Evolutionary conservation across 2,888 invertebrate species (phyloP).

Genomic region (Cremastobaeus sp.): DNA sequence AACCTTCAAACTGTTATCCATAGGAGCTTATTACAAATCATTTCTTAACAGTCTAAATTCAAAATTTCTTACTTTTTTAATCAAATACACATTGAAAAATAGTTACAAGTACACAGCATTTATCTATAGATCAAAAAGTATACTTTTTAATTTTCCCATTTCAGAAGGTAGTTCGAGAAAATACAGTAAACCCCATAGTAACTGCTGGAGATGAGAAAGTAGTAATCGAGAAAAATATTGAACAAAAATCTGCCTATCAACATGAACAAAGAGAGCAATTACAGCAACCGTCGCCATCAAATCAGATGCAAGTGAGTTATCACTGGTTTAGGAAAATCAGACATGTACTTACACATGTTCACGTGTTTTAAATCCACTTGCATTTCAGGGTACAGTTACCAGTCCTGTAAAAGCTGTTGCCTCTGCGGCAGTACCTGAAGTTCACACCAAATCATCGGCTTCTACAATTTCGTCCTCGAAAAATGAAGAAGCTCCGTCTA

Average conservation of each 20-base stretch:
- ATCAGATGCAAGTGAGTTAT: slow-evolving; percentile 74
- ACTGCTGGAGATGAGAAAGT: slow-evolving; percentile 13
- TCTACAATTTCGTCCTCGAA: slow-evolving; percentile 61
- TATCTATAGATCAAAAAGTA: no score
- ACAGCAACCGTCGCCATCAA: slow-evolving; percentile 43
- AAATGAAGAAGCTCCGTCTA: slow-evolving; percentile 50
- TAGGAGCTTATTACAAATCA: no score
- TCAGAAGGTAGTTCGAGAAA: slow-evolving; percentile 4
- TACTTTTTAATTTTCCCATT: neutral
- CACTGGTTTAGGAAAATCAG: slow-evolving; percentile 67
- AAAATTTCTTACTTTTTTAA: neutral
- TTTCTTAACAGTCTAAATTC: no score
- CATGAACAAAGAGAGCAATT: slow-evolving; percentile 63
- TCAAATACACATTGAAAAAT: no score
- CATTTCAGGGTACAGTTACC: slow-evolving; percentile 58
- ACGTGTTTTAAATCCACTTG: neutral
- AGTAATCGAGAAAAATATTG: slow-evolving; percentile 10
- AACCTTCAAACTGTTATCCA: no score
- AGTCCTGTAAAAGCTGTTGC: slow-evolving; percentile 52
- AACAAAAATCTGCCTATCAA: slow-evolving; percentile 21
- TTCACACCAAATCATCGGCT: slow-evolving; percentile 61
- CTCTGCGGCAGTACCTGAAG: slow-evolving; percentile 49
- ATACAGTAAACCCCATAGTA: slow-evolving; percentile 2
- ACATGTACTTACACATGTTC: slow-evolving; percentile 64
- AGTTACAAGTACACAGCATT: no score